Evolutionary conservation across 2,113 vertebrate species (phyloP).

Genomic region (Myotis brandtii): DNA sequence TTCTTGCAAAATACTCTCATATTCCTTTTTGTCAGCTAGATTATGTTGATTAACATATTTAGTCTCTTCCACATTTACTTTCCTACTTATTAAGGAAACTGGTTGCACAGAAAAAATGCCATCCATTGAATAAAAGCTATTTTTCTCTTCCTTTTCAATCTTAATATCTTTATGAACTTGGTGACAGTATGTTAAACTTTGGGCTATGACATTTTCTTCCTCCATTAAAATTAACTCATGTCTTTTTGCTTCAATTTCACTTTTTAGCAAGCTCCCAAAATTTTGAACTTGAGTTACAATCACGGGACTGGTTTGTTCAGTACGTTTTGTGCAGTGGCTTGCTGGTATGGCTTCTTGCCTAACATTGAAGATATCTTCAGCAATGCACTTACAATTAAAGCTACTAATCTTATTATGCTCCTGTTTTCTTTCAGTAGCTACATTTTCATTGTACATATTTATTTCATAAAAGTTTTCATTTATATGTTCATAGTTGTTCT

Average conservation of each 20-base stretch:
- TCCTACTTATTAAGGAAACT: conserved; percentile 44
- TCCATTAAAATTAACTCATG: conserved; percentile 52
- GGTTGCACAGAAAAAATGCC: neutral
- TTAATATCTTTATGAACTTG: neutral
- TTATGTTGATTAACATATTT: conserved; percentile 71
- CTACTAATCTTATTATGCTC: neutral
- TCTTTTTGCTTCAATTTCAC: conserved; percentile 19
- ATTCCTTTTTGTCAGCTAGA: conserved; percentile 76
- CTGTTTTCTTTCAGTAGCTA: conserved; percentile 38
- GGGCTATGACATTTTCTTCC: neutral
- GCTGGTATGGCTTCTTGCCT: conserved; percentile 1
- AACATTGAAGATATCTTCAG: conserved; percentile 50
- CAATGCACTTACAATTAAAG: conserved; percentile 56
- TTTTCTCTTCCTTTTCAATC: conserved; percentile 9
- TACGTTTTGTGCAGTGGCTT: neutral
- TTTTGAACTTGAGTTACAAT: neutral
- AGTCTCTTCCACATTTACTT: conserved; percentile 68
- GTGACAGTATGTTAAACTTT: conserved; percentile 15
- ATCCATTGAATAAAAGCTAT: neutral
- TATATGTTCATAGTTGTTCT: neutral
- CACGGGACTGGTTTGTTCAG: neutral
- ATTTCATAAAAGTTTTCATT: neutral
- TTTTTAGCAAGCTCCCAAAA: conserved; percentile 26
- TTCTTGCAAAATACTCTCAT: conserved; percentile 75
- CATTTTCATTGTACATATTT: neutral